A percentile compares a stretch with the other conserved stretches of the same genome.
Conservation (phyloP, 1,140 invertebrate species). For the Diachasma alloeum region DNA sequence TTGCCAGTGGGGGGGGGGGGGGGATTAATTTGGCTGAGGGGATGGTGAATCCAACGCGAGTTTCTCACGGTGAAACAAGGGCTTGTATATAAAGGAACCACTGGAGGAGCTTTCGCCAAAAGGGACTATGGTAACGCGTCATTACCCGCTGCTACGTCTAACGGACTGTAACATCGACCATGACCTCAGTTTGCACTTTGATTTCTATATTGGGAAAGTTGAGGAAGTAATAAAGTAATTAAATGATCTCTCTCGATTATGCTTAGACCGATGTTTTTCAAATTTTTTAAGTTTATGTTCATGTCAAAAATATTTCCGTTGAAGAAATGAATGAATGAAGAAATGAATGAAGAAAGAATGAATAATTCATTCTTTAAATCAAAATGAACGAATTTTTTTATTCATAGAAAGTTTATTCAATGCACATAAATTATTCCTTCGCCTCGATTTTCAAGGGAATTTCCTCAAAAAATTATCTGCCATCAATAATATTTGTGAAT, state of each 20-base stretch:
- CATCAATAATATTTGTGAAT: too few relatives aligned
- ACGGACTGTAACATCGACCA: constrained; percentile 35
- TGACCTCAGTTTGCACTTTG: constrained; percentile 11
- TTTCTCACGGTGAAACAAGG: background rate
- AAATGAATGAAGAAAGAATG: too few relatives aligned
- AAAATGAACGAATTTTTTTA: too few relatives aligned
- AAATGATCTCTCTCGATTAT: background rate
- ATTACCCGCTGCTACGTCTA: constrained; percentile 39
- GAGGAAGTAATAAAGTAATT: background rate
- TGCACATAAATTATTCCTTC: too few relatives aligned
- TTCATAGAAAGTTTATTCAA: too few relatives aligned
- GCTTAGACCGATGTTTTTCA: too few relatives aligned
- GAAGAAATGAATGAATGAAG: too few relatives aligned
- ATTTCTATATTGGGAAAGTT: background rate
- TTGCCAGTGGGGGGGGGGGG: background rate
- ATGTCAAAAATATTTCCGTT: too few relatives aligned
- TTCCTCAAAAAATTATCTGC: too few relatives aligned
- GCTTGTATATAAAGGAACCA: background rate
- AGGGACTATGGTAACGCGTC: constrained; percentile 31
- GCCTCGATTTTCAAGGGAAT: too few relatives aligned
- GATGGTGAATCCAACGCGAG: background rate
- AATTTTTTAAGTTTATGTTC: too few relatives aligned
- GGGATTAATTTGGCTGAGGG: background rate
- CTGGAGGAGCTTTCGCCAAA: background rate
- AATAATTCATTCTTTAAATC: too few relatives aligned